Percentiles rank a stretch among this genome's conserved stretches.
Evolutionary conservation across 1,140 invertebrate genomes (phyloP).

Genomic region (Eumaeus atala): DNA sequence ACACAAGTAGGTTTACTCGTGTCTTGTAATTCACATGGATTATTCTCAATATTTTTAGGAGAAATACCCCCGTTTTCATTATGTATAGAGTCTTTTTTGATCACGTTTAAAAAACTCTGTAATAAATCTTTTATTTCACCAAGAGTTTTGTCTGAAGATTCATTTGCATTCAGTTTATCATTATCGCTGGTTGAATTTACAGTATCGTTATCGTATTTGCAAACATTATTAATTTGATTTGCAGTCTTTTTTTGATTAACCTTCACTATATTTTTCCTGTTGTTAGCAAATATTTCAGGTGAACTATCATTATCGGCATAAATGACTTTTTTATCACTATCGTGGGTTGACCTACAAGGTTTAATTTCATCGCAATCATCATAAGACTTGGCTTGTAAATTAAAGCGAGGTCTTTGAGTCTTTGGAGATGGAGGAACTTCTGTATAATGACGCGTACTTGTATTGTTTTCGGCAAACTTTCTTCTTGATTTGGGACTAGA

Average conservation of each 20-base stretch:
- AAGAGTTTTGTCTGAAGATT: slow-evolving; percentile 44
- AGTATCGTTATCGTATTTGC: slow-evolving; percentile 23
- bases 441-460: slow-evolving; percentile 33
- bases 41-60: slow-evolving; percentile 25
- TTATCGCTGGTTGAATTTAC: slow-evolving; percentile 28
- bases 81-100: slow-evolving; percentile 50
- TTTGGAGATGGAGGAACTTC: slow-evolving; percentile 65
- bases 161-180: slow-evolving; percentile 38
- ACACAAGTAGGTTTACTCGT: slow-evolving; percentile 21
- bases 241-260: no score
- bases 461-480: slow-evolving; percentile 44
- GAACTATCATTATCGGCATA: slow-evolving; percentile 17
- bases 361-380: slow-evolving; percentile 37
- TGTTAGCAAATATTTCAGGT: neutral
- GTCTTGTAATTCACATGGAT: slow-evolving; percentile 24
- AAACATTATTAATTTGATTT: no score
- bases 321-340: neutral
- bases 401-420: slow-evolving; percentile 47
- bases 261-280: no score
- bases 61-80: slow-evolving; percentile 34
- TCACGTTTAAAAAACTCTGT: slow-evolving; percentile 54
- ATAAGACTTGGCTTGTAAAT: slow-evolving; percentile 49
- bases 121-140: slow-evolving; percentile 61
- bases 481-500: slow-evolving; percentile 52
- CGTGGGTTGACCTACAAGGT: neutral